A percentile compares a stretch with the other conserved stretches of the same genome.
Conservation (phyloP, 2,113 vertebrate species). For the Tautogolabrus adspersus region DNA sequence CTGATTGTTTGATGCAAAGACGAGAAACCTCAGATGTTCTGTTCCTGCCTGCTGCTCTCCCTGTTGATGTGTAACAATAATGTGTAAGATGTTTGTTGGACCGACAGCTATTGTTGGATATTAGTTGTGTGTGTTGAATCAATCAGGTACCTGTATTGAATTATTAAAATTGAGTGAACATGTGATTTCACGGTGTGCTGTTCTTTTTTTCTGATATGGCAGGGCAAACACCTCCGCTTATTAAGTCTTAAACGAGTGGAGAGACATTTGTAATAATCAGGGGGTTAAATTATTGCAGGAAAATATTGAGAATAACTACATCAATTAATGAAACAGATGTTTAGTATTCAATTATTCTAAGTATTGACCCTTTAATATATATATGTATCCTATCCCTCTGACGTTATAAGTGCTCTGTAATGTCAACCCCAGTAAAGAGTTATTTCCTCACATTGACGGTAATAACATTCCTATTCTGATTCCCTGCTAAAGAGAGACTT, state of each 20-base stretch:
- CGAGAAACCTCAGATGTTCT: conserved; percentile 32
- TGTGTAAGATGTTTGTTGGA: conserved; percentile 24
- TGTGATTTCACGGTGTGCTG: conserved; percentile 19
- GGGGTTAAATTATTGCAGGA: not conserved
- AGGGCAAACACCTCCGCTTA: not conserved
- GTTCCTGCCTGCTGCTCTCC: conserved; percentile 62
- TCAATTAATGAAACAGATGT: too few species aligned
- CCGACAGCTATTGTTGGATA: conserved; percentile 19
- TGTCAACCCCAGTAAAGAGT: too few species aligned
- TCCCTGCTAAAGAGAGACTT: too few species aligned
- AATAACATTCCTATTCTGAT: too few species aligned
- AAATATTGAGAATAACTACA: not conserved
- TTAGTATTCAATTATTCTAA: too few species aligned
- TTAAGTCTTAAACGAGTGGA: too few species aligned
- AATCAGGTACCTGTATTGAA: conserved; percentile 32
- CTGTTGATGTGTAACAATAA: conserved; percentile 42
- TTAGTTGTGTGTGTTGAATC: conserved; percentile 39
- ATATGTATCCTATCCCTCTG: too few species aligned
- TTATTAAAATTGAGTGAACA: conserved; percentile 57
- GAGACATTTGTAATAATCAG: too few species aligned
- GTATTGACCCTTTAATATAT: too few species aligned
- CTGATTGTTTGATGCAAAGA: conserved; percentile 43
- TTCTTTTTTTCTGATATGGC: not conserved
- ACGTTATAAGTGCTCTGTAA: too few species aligned
- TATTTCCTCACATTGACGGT: too few species aligned